These are phyloP conservation scores for Oscheius sp. DNA, from an alignment of 2,888 invertebrate species.

Conservation along the genomic window DNA sequence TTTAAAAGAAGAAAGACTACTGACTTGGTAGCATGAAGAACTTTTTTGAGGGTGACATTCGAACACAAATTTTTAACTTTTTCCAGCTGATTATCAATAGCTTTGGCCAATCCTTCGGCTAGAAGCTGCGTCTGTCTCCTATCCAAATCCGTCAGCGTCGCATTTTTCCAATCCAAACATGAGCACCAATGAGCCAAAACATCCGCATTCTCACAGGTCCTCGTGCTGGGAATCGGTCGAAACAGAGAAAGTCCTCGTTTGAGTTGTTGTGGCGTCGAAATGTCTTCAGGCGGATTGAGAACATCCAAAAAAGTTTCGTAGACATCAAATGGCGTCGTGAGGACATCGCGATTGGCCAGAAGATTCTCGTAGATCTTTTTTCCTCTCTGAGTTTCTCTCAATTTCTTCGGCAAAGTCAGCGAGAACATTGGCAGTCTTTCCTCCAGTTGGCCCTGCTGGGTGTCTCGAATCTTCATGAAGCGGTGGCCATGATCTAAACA, in stretches of 20 bases:
- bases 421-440: constrained; percentile 13
- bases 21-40: constrained; percentile 27
- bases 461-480: constrained; percentile 83
- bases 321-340: constrained; percentile 88
- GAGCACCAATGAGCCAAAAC: constrained; percentile 96
- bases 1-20: not conserved
- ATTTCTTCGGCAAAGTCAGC: not conserved
- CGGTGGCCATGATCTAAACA: constrained; percentile 93
- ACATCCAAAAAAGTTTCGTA: constrained; percentile 82
- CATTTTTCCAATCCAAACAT: constrained; percentile 82
- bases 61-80: constrained; percentile 70
- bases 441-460: constrained; percentile 80
- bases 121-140: constrained; percentile 17
- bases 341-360: constrained; percentile 68
- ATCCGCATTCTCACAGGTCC: constrained; percentile 74
- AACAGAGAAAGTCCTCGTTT: constrained; percentile 57
- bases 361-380: not conserved
- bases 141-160: constrained; percentile 8
- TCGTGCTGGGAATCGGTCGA: constrained; percentile 47
- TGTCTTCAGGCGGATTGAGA: constrained; percentile 72
- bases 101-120: constrained; percentile 72
- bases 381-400: not conserved
- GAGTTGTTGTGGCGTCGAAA: constrained; percentile 9
- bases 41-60: constrained; percentile 72
- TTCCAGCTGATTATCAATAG: constrained; percentile 73